A percentile compares a stretch with the other conserved stretches of the same genome.
Conservation (phyloP, 2,888 invertebrate species). For the Microctonus hyperodae region DNA sequence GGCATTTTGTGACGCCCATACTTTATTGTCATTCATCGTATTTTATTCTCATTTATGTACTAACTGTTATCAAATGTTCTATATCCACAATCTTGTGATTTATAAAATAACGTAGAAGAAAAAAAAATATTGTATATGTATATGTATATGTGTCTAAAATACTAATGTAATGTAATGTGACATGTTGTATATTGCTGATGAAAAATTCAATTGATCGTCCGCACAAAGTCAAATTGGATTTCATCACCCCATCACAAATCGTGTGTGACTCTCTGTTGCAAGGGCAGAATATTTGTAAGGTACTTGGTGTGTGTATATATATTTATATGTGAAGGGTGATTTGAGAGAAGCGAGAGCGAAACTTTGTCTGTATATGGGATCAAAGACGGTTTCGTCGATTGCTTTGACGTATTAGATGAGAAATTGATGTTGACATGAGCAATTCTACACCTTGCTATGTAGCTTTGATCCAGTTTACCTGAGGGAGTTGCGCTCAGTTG, state of each 20-base stretch:
- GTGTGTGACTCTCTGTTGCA: conserved; percentile 41
- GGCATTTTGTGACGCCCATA: conserved; percentile 20
- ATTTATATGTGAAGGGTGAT: conserved; percentile 27
- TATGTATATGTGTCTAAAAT: not conserved
- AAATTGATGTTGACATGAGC: conserved; percentile 54
- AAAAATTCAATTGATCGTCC: not conserved
- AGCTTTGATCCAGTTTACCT: conserved; percentile 43
- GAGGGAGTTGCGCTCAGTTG: conserved; percentile 20
- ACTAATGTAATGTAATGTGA: not conserved
- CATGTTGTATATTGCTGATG: not conserved
- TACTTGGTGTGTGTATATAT: no score
- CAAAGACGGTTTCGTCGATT: conserved; percentile 48
- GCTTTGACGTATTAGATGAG: conserved; percentile 53
- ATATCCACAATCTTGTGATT: not conserved
- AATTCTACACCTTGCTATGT: conserved; percentile 40
- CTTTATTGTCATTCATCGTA: conserved; percentile 13
- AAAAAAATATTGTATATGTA: not conserved
- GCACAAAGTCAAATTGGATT: conserved; percentile 51
- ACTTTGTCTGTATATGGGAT: conserved; percentile 35
- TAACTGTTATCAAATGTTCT: not conserved
- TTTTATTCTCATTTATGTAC: not conserved
- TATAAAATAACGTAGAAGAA: not conserved
- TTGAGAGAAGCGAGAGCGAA: conserved; percentile 33
- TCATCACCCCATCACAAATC: conserved; percentile 43
- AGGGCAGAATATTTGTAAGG: conserved; percentile 49